Evolutionary conservation across 2,113 vertebrate genomes (phyloP).

Genomic region (Triplophysa rosa): DNA sequence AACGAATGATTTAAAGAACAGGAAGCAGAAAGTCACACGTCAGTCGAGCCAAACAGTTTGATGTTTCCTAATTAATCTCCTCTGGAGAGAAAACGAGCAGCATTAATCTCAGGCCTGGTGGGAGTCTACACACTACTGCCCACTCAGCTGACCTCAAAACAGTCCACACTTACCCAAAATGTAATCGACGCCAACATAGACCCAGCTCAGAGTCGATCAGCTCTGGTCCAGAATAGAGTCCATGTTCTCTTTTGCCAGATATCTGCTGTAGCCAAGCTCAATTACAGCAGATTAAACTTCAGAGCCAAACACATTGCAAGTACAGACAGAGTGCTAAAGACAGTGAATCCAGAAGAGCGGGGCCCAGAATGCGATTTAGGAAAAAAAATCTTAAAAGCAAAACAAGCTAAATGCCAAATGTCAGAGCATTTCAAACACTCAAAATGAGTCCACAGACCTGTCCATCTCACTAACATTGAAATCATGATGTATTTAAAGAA

Average conservation of each 20-base stretch:
- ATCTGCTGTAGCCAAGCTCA: constrained; percentile 25
- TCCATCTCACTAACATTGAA: constrained; percentile 10
- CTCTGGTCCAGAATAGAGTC: constrained; percentile 33
- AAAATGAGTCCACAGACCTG: not conserved
- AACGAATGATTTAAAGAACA: constrained; percentile 1
- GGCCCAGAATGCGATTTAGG: not conserved
- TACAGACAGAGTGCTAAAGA: constrained; percentile 7
- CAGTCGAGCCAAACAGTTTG: constrained; percentile 46
- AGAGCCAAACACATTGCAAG: constrained; percentile 35
- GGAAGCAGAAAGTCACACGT: not conserved
- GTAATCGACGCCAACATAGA: constrained; percentile 20
- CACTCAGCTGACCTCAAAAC: constrained; percentile 45
- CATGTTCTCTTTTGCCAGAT: constrained; percentile 4
- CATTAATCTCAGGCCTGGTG: constrained; percentile 63
- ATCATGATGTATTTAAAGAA: not conserved
- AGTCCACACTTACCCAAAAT: constrained; percentile 22
- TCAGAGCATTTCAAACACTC: not conserved
- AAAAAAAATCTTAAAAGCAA: not conserved
- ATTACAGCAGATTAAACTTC: constrained; percentile 34
- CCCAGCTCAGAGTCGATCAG: constrained; percentile 37
- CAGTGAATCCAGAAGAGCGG: constrained; percentile 2
- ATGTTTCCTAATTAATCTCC: constrained; percentile 67
- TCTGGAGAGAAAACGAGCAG: constrained; percentile 63
- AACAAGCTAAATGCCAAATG: constrained; percentile 32
- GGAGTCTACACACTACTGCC: constrained; percentile 47